Conservation (phyloP, 1,140 invertebrate species). For the Zaprionus nigranus region DNA sequence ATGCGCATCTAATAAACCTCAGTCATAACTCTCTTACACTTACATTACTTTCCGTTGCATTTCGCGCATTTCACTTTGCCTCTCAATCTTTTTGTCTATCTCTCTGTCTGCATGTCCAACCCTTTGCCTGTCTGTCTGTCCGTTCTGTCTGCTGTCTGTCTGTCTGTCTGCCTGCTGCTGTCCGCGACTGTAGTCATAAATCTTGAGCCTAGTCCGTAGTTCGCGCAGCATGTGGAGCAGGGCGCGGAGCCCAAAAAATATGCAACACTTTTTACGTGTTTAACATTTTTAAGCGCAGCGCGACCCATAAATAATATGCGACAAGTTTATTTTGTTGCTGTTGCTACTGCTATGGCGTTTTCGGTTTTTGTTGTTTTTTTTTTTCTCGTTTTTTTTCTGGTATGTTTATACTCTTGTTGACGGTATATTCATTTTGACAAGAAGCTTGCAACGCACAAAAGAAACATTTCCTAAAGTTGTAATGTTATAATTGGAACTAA, state of each 20-base stretch:
- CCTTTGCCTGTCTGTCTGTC: slow-evolving; percentile 16
- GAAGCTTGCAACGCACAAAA: neutral
- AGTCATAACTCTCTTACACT: neutral
- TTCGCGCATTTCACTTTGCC: neutral
- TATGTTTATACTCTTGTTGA: neutral
- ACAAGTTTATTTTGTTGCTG: slow-evolving; percentile 55
- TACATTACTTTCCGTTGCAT: slow-evolving; percentile 1
- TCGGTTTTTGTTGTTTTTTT: neutral
- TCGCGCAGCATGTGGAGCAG: slow-evolving; percentile 53
- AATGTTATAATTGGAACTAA: no score
- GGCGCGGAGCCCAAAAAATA: slow-evolving; percentile 26
- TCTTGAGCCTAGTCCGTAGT: slow-evolving; percentile 65
- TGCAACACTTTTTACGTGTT: slow-evolving; percentile 72
- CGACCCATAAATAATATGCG: slow-evolving; percentile 73
- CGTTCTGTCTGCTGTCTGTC: slow-evolving; percentile 16
- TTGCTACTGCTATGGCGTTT: neutral
- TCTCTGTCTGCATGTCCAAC: slow-evolving; percentile 20
- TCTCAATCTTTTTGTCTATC: slow-evolving; percentile 9
- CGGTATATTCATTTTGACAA: neutral
- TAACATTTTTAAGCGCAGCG: slow-evolving; percentile 71
- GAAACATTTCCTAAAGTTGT: no score
- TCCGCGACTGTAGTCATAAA: slow-evolving; percentile 68
- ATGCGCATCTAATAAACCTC: slow-evolving; percentile 3
- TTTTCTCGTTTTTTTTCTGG: neutral
- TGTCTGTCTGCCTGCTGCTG: slow-evolving; percentile 34